Evolutionary conservation across 2,797 vertebrate species (phyloP).

Genomic region (Eulemur albifrons): DNA sequence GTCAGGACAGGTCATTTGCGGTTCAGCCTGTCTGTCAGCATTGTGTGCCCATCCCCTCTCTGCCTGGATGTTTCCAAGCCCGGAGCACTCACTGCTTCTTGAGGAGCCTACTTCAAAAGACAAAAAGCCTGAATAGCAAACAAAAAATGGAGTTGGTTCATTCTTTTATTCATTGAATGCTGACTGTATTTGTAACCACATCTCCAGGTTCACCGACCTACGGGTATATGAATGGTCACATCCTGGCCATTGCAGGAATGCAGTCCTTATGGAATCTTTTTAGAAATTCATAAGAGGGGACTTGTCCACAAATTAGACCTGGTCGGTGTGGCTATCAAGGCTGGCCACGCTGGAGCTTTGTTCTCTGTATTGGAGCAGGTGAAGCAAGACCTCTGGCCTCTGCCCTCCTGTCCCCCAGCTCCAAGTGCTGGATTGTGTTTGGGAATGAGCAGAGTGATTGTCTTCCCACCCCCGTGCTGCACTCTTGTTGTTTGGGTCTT

Average conservation of each 20-base stretch:
- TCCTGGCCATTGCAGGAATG: neutral
- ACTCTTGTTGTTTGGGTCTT: neutral
- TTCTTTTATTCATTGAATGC: neutral
- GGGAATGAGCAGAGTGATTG: neutral
- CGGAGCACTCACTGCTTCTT: neutral
- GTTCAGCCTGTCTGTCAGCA: neutral
- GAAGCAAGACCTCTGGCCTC: neutral
- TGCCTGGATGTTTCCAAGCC: neutral
- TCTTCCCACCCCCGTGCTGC: neutral
- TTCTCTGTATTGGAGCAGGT: neutral
- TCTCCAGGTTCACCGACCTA: neutral
- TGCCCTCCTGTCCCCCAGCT: neutral
- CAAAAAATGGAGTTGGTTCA: neutral
- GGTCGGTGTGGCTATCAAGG: neutral
- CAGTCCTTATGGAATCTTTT: neutral
- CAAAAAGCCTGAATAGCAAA: neutral
- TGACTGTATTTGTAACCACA: neutral
- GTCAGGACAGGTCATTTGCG: neutral
- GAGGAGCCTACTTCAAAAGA: neutral
- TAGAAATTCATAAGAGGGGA: neutral
- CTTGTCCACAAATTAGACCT: neutral
- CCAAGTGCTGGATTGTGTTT: neutral
- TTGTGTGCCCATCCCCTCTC: neutral
- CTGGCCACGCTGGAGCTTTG: neutral
- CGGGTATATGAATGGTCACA: neutral